Base-by-base conservation (phyloP, 2,888 invertebrate species). In the Lochmaea crataegi region DNA sequence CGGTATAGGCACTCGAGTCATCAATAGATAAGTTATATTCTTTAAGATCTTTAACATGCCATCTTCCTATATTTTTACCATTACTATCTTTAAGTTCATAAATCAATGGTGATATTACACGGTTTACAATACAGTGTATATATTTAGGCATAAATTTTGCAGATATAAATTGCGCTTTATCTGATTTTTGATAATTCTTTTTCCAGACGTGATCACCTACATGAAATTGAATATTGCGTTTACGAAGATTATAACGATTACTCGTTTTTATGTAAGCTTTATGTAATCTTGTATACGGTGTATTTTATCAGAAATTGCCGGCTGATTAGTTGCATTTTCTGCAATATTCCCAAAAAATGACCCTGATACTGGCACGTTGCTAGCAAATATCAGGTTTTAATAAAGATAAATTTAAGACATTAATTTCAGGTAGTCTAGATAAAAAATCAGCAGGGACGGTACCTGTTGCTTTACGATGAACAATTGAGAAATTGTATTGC, bases 161-260 rank as follows among this genome's bases (percentile, higher is more conserved):
- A 7, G 41, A 61, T 16, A 61, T 41, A 16, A 32, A 61, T n/a
- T 41, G 61, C 14, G 61, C 32, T 61, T 61, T 61, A 61, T 61
- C 61, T 14, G 61, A 41, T 32, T 61, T 61, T n/a, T n/a, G 38
- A 38, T 61, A 38, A 38, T 32, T 61, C 16, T 61, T 61, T 61
- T 61, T 61, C 61, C 61, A 61, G 14, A 61, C 41, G 9, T 41
- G 41, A 16, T 61, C 61, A 38, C 61, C 61, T 32, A 61, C 61
- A 61, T 61, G 61, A 41, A 61, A 61, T 41, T 41, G 41, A 32
- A 61, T n/a, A 61, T 61, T 12, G 0, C 32, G 10, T 61, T 61
- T 61, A n/a, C 38, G 61, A 61, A 61, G 61, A 53, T 53, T 53
- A 18, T 53, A 53, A 2, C 41, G 61, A 7, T 61, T 61, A 12